Evolutionary conservation across 2,113 vertebrate genomes (phyloP), one percentile per base, ranked within the genome.

Genomic region (Triplophysa tibetana): DNA sequence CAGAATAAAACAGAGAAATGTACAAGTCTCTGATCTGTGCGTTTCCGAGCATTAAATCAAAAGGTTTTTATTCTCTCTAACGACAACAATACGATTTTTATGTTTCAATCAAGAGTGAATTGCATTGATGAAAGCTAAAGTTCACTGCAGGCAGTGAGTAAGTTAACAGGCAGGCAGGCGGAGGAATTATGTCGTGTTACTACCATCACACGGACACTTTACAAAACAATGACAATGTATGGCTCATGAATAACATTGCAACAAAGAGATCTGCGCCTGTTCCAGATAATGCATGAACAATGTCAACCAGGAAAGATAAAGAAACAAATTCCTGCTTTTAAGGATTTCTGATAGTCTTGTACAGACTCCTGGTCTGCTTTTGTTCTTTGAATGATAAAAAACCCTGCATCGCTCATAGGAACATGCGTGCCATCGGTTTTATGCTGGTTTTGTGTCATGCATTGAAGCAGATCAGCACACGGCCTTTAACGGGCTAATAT

Each of bases 401-500:
- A 75, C 45, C 11, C 1, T 23, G 58, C 14, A 17, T 29, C n/a
- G 45, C 38, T 45, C 16, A 45, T 13, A 19, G 6, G n/a, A 3
- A 6, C 2, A 72, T 45, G 38, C 26, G 16, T 38, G 1, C 33
- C 33, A 24, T 2, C 29, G 41, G 38, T n/a, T 65, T 10, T 76
- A 50, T 52, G 61, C 23, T 52, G 61, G 62, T 38, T 77, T 77
- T 74, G 54, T 43, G 24, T 29, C 62, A 65, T 77, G 75, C 26
- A 77, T 24, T 76, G 24, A 76, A 75, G 41, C 56, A 63, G 8
- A 45, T 8, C 23, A 75, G 60, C 14, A 75, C 73, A 76, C 74
- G 75, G 75, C 62, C 75, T 77, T 77, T 77, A 77, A 65, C 75
- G 60, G 23, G 75, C 62, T 77, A 75, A 50, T 9, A 63, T 24